Evolutionary conservation across 2,888 invertebrate genomes (phyloP), one percentile per base, ranked within the genome.

Genomic region (Monochamus alternatus): DNA sequence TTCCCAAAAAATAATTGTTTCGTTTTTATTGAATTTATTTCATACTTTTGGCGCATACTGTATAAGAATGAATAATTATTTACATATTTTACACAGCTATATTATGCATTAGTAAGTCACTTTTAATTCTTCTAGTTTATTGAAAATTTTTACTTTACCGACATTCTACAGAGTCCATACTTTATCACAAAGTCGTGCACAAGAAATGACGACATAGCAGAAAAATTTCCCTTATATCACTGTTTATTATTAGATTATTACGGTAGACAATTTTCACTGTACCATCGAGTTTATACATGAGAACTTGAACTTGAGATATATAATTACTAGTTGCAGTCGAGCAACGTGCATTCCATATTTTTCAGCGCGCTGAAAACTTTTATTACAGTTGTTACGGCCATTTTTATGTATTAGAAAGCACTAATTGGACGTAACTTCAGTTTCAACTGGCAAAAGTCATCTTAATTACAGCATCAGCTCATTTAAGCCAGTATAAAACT

Each of bases 261-360:
- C 68, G 52, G 76, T 66, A 68, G 75, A 78, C 73, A 75, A 78
- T 78, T 75, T 75, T 75, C 78, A 76, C 67, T 76, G 44, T 66
- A 66, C 67, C 67, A 78, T 78, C 76, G 70, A 75, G 73, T 68
- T 67, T 78, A 75, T 74, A 76, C 74, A 73, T 62, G 74, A 72
- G 69, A 74, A 73, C 73, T 73, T 69, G 71, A 70, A 66, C 74
- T 75, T 67, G 75, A 76, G 82, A 82, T 80, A 72, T 82, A 78
- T 82, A 82, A 83, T 82, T 83, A 83, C 77, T 81, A 81, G 82
- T 81, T 82, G 76, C 80, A 79, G 63, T 38, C 38, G 22, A 80
- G 76, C 80, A 75, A 71, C 77, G 76, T 75, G 73, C 71, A 76
- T 77, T 78, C 73, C 67, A 76, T 71, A 71, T 51, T 75, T 75